phyloP scores from a whole-genome alignment of 2,797 vertebrate genomes.

The Mastacembelus armatus region DNA sequence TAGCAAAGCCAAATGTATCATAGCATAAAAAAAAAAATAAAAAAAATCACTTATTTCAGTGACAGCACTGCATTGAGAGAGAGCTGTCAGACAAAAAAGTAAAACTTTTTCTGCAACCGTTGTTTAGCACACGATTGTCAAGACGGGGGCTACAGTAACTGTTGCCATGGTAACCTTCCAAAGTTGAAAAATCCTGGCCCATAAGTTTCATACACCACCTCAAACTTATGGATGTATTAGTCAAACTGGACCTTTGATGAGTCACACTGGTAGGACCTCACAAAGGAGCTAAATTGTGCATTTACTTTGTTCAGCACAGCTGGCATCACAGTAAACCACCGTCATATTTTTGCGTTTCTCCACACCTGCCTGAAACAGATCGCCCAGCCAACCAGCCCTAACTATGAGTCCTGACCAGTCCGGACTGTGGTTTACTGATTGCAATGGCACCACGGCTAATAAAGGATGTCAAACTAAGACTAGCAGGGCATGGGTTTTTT shows the following conservation, averaged over 20 bases:
- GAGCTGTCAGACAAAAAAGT: neutral
- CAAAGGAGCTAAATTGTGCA: conserved; percentile 52
- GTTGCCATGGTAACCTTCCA: neutral
- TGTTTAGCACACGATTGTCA: neutral
- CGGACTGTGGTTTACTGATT: conserved; percentile 43
- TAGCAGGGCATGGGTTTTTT: conserved; percentile 50
- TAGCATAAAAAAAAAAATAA: too few species aligned
- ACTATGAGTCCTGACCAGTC: conserved; percentile 64
- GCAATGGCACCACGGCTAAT: conserved; percentile 57
- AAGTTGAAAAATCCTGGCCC: neutral
- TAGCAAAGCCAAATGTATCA: too few species aligned
- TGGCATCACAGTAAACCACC: conserved; percentile 30
- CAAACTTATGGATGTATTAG: neutral
- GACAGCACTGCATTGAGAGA: too few species aligned
- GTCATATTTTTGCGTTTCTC: conserved; percentile 56
- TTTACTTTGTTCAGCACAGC: conserved; percentile 25
- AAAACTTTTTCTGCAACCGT: neutral
- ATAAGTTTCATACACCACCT: neutral
- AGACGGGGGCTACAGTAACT: neutral
- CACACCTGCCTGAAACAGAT: conserved; percentile 71
- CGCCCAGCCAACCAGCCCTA: conserved; percentile 37
- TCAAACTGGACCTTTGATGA: conserved; percentile 19
- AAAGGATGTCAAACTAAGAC: conserved; percentile 63
- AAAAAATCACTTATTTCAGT: too few species aligned
- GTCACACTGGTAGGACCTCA: conserved; percentile 35